Conservation (phyloP, 2,888 invertebrate species). For the Lobophora halterata region DNA sequence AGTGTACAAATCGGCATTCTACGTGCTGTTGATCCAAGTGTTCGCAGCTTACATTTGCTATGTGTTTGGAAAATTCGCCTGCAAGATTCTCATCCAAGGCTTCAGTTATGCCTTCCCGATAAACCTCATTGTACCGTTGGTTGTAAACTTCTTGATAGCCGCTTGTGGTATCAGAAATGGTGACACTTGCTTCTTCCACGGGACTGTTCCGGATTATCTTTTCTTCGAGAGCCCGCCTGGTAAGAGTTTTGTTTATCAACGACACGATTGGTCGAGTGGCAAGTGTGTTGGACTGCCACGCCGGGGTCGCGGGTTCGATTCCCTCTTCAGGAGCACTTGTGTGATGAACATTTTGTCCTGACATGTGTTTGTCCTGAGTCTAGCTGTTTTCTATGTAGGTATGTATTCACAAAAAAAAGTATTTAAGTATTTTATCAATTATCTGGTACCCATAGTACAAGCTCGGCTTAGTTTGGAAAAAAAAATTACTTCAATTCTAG, state of each 20-base stretch:
- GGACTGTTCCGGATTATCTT: conserved; percentile 91
- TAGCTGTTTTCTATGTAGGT: too few relatives aligned
- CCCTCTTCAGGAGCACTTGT: too few relatives aligned
- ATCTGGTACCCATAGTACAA: too few relatives aligned
- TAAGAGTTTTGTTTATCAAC: conserved; percentile 37
- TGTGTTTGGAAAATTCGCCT: conserved; percentile 96
- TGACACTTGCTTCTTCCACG: conserved; percentile 94
- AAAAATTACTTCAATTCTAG: too few relatives aligned
- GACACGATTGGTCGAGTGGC: too few relatives aligned
- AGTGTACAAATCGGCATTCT: conserved; percentile 85
- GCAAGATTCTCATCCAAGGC: conserved; percentile 97
- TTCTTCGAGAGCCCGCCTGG: conserved; percentile 94
- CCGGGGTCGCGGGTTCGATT: too few relatives aligned
- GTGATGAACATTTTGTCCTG: too few relatives aligned
- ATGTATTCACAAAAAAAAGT: too few relatives aligned
- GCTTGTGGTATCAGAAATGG: conserved; percentile 93
- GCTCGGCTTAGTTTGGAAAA: too few relatives aligned
- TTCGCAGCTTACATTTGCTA: conserved; percentile 93
- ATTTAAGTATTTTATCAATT: too few relatives aligned
- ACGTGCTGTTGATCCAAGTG: conserved; percentile 90
- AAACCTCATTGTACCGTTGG: conserved; percentile 94
- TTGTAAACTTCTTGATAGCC: conserved; percentile 92
- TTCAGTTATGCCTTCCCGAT: conserved; percentile 98
- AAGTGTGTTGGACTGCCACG: too few relatives aligned
- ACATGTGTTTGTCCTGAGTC: too few relatives aligned